These are phyloP conservation scores for Porites lutea DNA, from an alignment of 64 coral and sea anemone species.

Conservation along the genomic window DNA sequence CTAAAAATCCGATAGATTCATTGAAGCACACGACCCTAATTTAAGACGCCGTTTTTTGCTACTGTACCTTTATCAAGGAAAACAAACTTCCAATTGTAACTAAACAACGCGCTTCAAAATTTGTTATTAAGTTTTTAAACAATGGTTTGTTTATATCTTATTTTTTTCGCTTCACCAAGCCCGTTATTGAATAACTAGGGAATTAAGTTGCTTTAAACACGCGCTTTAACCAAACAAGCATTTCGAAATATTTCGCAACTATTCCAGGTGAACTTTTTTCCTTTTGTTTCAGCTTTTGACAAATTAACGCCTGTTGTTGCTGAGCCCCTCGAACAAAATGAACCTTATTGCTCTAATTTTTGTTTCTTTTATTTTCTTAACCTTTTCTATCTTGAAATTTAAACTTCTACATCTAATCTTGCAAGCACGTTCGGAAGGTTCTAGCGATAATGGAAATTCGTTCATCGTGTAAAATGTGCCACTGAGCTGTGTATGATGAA, in stretches of 20 bases:
- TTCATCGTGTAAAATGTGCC: too few species aligned
- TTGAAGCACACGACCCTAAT: background rate
- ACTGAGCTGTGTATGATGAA: too few species aligned
- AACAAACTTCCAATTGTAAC: constrained; percentile 14
- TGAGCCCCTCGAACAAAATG: background rate
- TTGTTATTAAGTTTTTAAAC: background rate
- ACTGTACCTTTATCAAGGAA: constrained; percentile 19
- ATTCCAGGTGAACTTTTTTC: background rate
- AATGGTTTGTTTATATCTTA: constrained; percentile 1
- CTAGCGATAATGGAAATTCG: too few species aligned
- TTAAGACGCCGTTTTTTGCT: background rate
- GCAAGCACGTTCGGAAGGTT: background rate
- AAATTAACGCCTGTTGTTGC: background rate
- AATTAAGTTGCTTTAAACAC: background rate
- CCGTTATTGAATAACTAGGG: background rate
- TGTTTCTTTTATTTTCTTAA: background rate
- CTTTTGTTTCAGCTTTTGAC: background rate
- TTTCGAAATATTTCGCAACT: too few species aligned
- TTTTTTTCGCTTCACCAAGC: background rate
- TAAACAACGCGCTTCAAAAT: constrained; percentile 29
- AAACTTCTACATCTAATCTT: too few species aligned
- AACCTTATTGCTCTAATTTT: background rate
- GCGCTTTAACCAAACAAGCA: background rate
- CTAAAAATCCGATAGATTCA: background rate
- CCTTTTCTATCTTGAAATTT: background rate